Evolutionary conservation across 1,140 invertebrate species (phyloP).

Genomic region (Agrilus planipennis): DNA sequence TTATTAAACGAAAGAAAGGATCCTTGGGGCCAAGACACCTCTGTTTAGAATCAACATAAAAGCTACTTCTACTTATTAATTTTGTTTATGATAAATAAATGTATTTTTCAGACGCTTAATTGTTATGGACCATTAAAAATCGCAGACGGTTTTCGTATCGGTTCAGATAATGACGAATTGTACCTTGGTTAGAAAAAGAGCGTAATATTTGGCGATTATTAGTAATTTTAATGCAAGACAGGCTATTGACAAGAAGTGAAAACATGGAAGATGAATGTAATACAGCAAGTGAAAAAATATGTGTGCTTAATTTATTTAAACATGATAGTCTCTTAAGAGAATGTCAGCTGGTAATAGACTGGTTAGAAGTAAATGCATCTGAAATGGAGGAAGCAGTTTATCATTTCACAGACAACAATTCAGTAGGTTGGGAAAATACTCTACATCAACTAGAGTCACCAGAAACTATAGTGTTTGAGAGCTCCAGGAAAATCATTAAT

Average conservation of each 20-base stretch:
- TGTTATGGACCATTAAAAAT: no score
- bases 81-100: no score
- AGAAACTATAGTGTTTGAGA: constrained; percentile 42
- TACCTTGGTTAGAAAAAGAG: constrained; percentile 66
- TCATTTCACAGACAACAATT: constrained; percentile 62
- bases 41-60: no score
- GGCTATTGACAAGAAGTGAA: constrained; percentile 34
- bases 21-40: no score
- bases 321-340: constrained; percentile 57
- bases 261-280: constrained; percentile 17
- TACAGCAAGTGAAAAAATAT: constrained; percentile 47
- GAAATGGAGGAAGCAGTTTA: constrained; percentile 56
- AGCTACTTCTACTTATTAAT: no score
- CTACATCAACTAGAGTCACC: constrained; percentile 58
- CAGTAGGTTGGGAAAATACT: constrained; percentile 84
- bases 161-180: no score
- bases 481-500: constrained; percentile 49
- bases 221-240: constrained; percentile 66
- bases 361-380: constrained; percentile 74
- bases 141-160: no score
- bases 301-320: constrained; percentile 48
- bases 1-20: constrained; percentile 62
- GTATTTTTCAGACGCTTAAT: no score
- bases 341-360: constrained; percentile 80
- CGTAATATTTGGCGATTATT: constrained; percentile 78